Evolutionary conservation across 1,140 invertebrate genomes (phyloP), one percentile per base, ranked within the genome.

Genomic region (Heliconius hermathena): DNA sequence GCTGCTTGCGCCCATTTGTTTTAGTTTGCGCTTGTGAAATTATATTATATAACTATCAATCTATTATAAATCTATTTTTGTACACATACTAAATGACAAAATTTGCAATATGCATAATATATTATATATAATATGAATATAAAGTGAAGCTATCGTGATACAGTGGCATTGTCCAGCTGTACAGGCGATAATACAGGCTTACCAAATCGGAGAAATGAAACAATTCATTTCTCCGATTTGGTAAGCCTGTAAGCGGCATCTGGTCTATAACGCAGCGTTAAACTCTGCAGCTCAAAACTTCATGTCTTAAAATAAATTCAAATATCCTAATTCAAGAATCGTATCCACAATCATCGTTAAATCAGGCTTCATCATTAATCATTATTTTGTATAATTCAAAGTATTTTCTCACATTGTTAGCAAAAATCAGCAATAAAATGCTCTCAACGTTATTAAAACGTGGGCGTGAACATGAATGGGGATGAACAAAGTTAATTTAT

Each of bases 31-130:
- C 60, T 76, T 70, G 38, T 66, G 74, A 60, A 76, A 76, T 75
- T 38, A 22, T 75, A 76, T 75, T 38, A 22, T 75, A 75, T 60
- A 33, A 41, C 74, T 71, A 76, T 76, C 74, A 71, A 76, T 76
- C 38, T 46, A 6, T 36, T 66, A 5, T 9, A 57, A 57, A 9
- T 20, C 54, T n/a, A 57, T 57, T n/a, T 5, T 5, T n/a, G 8
- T 57, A 57, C 8, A 57, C 8, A 52, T 52, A 13, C 11, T 41
- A 11, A 13, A 41, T 41, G 11, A 3, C 33, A 41, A 41, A 41
- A 41, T 41, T 13, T 13, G 3, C 41, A 41, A 41, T 41, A 33
- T 3, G 4, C 33, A 33, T 33, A 33, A 33, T 2, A 33, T 33
- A 33, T 5, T 33, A 33, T 33, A 33, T 33, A 33, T 6, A 33